Percentiles rank a stretch among this genome's conserved stretches.
Evolutionary conservation across 1,140 invertebrate species (phyloP).

Genomic region (Heterodera schachtii): DNA sequence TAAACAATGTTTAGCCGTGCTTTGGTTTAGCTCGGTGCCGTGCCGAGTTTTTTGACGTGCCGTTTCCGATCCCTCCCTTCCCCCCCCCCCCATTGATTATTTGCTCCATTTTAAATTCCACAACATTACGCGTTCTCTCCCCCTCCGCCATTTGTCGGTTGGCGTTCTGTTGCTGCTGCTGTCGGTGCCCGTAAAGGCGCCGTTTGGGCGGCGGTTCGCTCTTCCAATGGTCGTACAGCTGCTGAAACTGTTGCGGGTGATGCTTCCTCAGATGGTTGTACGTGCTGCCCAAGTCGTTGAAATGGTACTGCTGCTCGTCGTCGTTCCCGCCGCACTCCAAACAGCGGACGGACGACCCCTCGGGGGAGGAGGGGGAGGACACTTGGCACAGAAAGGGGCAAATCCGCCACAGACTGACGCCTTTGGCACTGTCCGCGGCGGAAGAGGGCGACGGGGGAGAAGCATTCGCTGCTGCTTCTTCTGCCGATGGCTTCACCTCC

Average conservation of each 20-base stretch:
- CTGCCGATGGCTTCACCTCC: neutral
- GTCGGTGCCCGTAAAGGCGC: neutral
- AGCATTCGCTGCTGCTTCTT: neutral
- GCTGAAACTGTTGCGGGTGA: neutral
- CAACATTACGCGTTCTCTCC: neutral
- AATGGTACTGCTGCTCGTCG: neutral
- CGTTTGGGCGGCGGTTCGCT: neutral
- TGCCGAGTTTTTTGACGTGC: too few species aligned
- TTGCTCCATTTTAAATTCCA: neutral
- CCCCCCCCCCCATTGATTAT: too few species aligned
- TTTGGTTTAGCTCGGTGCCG: too few species aligned
- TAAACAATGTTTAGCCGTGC: too few species aligned
- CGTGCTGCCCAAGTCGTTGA: neutral
- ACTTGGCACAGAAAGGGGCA: neutral
- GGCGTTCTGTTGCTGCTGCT: neutral
- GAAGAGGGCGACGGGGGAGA: neutral
- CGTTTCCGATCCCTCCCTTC: too few species aligned
- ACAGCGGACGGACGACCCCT: neutral
- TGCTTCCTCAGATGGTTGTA: neutral
- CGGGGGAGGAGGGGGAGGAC: neutral
- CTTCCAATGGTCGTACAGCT: neutral
- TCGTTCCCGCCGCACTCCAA: neutral
- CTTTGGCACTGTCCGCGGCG: neutral
- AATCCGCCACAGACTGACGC: neutral
- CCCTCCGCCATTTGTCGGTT: neutral